Conservation (phyloP, 2,113 vertebrate species). For the Pomatorhinus ruficollis region DNA sequence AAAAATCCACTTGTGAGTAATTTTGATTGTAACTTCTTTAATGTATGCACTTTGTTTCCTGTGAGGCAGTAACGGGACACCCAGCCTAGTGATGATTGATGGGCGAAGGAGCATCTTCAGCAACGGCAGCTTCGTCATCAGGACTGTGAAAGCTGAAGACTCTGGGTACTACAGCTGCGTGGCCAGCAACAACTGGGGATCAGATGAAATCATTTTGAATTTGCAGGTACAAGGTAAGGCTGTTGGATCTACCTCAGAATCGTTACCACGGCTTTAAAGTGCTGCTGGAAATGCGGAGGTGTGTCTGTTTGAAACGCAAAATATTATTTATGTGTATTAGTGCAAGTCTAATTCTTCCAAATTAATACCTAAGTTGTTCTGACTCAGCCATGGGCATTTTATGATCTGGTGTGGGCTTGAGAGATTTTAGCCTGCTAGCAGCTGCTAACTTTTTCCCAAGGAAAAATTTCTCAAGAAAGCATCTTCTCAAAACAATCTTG, state of each 20-base stretch:
- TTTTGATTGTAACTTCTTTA: slow-evolving; percentile 82
- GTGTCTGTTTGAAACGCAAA: not conserved
- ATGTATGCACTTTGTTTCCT: slow-evolving; percentile 83
- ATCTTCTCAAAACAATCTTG: too few species aligned
- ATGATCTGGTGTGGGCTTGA: not conserved
- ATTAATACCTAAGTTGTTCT: not conserved
- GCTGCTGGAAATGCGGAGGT: not conserved
- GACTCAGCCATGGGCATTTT: not conserved
- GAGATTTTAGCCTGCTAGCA: too few species aligned
- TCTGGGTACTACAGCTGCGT: slow-evolving; percentile 97
- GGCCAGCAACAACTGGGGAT: slow-evolving; percentile 97
- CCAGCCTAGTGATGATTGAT: slow-evolving; percentile 90
- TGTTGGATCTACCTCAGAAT: not conserved
- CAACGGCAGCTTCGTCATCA: slow-evolving; percentile 97
- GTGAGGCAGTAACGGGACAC: slow-evolving; percentile 94
- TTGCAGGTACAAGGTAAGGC: slow-evolving; percentile 94
- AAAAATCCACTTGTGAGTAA: slow-evolving; percentile 50
- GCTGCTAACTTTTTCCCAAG: too few species aligned
- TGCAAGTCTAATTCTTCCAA: not conserved
- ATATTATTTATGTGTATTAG: not conserved
- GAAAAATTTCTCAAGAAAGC: too few species aligned
- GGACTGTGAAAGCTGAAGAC: slow-evolving; percentile 96
- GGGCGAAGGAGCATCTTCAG: slow-evolving; percentile 90
- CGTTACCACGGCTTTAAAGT: not conserved
- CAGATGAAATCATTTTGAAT: slow-evolving; percentile 94